These are phyloP conservation scores for Miichthys miiuy DNA, from an alignment of 2,797 vertebrate species.

Conservation along the genomic window DNA sequence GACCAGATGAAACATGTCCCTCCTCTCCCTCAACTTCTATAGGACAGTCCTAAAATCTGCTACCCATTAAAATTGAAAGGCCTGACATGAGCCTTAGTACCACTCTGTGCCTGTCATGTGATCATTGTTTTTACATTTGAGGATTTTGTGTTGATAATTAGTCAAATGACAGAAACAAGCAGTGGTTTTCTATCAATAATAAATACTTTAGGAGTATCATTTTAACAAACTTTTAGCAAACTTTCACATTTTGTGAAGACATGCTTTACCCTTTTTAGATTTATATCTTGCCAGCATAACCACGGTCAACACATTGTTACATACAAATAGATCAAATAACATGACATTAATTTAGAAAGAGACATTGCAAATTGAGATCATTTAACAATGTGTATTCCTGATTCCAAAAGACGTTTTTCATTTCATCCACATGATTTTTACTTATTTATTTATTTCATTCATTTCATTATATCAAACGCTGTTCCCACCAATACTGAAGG, in stretches of 20 bases:
- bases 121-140: slow-evolving; percentile 10
- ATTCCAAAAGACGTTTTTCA: slow-evolving; percentile 18
- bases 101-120: slow-evolving; percentile 22
- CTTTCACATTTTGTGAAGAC: background rate
- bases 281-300: background rate
- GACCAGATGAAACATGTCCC: slow-evolving; percentile 49
- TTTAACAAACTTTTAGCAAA: slow-evolving; percentile 29
- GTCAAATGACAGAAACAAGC: slow-evolving; percentile 26
- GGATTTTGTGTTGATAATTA: slow-evolving; percentile 31
- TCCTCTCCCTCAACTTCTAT: slow-evolving; percentile 35
- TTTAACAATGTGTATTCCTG: slow-evolving; percentile 1
- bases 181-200: slow-evolving; percentile 28
- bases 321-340: background rate
- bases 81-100: slow-evolving; percentile 19
- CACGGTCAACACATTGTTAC: background rate
- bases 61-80: slow-evolving; percentile 37
- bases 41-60: slow-evolving; percentile 31
- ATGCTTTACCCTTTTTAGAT: background rate
- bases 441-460: background rate
- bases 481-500: slow-evolving; percentile 31
- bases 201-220: slow-evolving; percentile 6
- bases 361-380: background rate
- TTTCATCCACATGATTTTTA: background rate
- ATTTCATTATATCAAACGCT: slow-evolving; percentile 55
- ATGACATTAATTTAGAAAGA: background rate